Evolutionary conservation across 1,140 invertebrate genomes (phyloP).

Genomic region (Cyclargus thomasi): DNA sequence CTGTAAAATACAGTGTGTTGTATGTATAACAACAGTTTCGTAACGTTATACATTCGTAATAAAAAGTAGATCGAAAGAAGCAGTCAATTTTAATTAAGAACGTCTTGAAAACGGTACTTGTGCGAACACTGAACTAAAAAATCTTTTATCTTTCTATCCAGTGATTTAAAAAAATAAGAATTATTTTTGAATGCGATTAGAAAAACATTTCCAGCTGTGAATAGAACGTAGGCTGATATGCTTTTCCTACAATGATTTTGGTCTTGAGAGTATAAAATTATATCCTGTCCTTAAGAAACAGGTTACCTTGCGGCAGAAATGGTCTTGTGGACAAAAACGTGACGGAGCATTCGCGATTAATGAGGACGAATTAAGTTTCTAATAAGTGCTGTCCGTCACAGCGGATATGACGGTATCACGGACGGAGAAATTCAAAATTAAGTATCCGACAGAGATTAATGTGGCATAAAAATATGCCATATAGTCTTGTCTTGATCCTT

Average conservation of each 20-base stretch:
- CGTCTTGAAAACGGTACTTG: too few species aligned
- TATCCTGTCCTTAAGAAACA: constrained; percentile 16
- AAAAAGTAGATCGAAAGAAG: not conserved
- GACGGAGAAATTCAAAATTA: not conserved
- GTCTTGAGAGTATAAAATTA: constrained; percentile 13
- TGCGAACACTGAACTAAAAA: too few species aligned
- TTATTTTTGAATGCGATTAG: not conserved
- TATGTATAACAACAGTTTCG: not conserved
- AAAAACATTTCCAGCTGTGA: constrained; percentile 1
- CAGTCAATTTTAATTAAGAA: not conserved
- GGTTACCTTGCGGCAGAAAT: constrained; percentile 14
- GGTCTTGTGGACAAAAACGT: constrained; percentile 8
- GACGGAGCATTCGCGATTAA: constrained; percentile 10
- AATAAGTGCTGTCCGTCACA: not conserved
- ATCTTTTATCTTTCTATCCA: too few species aligned
- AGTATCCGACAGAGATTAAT: not conserved
- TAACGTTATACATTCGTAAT: not conserved
- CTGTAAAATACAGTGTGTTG: not conserved
- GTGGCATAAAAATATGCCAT: not conserved
- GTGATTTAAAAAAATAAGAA: too few species aligned
- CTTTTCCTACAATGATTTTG: constrained; percentile 9
- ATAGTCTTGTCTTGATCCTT: too few species aligned
- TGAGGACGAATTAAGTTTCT: constrained; percentile 19
- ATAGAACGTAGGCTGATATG: constrained; percentile 8
- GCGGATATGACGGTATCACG: not conserved